Base-by-base conservation (phyloP, 2,888 invertebrate genomes). In the Tetheella fluctuosa region DNA sequence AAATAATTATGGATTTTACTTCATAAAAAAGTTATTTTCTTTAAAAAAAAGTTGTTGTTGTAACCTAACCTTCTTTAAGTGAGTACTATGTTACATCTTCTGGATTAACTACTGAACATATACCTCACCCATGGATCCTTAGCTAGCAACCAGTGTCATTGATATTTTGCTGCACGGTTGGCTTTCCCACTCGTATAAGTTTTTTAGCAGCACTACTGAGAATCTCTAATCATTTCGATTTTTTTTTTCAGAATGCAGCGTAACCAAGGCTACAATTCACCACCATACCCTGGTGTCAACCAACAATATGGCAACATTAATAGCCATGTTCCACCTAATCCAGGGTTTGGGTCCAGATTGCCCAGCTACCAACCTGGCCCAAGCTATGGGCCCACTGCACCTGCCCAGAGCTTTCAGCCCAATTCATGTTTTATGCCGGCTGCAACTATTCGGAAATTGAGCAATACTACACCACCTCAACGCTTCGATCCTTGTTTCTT, bases 351-450 rank as follows among this genome's bases (percentile, higher is more conserved):
- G 20, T 54, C 30, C n/a, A 30, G 54, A 17, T 13, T 17, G 30
- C 17, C 54, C 17, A 30, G 54, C 20, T 54, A 17, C 54, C 54
- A 54, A 20, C 54, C 25, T 4, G 17, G 12, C 15, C 30, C 54
- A 12, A 17, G 28, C 17, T 30, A 3, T 54, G 17, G 30, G 8
- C 28, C 54, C 20, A 54, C 63, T 0, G 63, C 67, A 0, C 37
- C 58, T 17, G 62, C 60, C 3, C 74, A 73, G 20, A 58, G 60
- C 7, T 80, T 78, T 63, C 79, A 84, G 42, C 80, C 80, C 1
- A 81, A 74, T 61, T 68, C 77, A 2, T 88, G 88, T 67, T 86
- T 88, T 64, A 80, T 86, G 77, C 70, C 87, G 0, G 85, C 85
- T 2, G 76, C 83, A 1, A 68, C 68, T 1, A 73, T 88, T 4